Evolutionary conservation across 2,888 invertebrate species (phyloP).

Genomic region (Scaptomyza cyrtandrae): DNA sequence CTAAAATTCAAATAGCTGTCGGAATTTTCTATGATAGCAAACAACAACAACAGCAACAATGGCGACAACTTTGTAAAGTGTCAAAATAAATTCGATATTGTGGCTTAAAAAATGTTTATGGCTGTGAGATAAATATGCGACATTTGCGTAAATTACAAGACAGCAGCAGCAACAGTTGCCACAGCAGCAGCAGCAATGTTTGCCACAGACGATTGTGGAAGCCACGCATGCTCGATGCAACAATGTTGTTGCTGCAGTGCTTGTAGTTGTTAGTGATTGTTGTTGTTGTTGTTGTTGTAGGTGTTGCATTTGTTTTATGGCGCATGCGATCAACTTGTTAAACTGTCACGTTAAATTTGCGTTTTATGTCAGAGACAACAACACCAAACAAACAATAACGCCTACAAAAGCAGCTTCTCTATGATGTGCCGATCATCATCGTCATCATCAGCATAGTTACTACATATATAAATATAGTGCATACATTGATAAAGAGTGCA

Average conservation of each 20-base stretch:
- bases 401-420: slow-evolving; percentile 36
- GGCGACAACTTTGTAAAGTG: slow-evolving; percentile 80
- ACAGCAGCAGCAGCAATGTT: slow-evolving; percentile 27
- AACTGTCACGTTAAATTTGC: slow-evolving; percentile 81
- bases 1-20: slow-evolving; percentile 31
- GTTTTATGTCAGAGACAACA: slow-evolving; percentile 66
- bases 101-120: slow-evolving; percentile 80
- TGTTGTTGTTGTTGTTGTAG: slow-evolving; percentile 60
- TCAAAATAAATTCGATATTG: slow-evolving; percentile 81
- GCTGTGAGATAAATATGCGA: slow-evolving; percentile 77
- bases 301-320: slow-evolving; percentile 81
- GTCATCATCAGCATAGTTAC: background rate
- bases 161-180: slow-evolving; percentile 53
- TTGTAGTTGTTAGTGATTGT: slow-evolving; percentile 29
- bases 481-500: slow-evolving; percentile 60
- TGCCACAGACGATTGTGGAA: slow-evolving; percentile 50
- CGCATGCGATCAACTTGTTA: slow-evolving; percentile 78
- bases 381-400: slow-evolving; percentile 20
- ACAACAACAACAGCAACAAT: slow-evolving; percentile 44
- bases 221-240: slow-evolving; percentile 71
- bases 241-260: slow-evolving; percentile 26
- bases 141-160: slow-evolving; percentile 81
- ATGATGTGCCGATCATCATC: slow-evolving; percentile 57
- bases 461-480: background rate
- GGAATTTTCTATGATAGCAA: slow-evolving; percentile 66